Conservation (phyloP, 2,113 vertebrate genomes). For the Rhizomys pruinosus region DNA sequence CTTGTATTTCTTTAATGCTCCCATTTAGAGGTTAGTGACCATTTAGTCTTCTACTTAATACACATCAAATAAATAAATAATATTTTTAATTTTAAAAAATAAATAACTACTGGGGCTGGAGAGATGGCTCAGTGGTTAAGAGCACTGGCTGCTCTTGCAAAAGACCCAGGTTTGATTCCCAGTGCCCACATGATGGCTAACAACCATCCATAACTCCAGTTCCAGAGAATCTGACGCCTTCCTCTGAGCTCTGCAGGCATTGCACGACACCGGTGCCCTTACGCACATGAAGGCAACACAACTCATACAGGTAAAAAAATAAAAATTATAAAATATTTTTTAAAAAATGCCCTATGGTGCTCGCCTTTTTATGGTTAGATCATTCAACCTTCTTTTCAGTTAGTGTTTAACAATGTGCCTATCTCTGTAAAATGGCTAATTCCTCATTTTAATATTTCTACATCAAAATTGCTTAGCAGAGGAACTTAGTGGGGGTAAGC, state of each 20-base stretch:
- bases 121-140: no score
- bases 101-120: background rate
- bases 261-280: no score
- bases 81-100: background rate
- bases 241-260: no score
- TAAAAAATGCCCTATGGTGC: background rate
- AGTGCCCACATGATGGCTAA: no score
- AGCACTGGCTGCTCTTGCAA: no score
- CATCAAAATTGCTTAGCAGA: background rate
- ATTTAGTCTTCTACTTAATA: background rate
- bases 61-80: no score
- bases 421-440: background rate
- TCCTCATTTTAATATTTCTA: background rate
- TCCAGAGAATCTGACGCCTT: no score
- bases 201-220: no score
- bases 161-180: no score
- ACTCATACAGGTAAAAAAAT: no score
- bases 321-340: no score
- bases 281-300: no score
- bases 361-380: background rate
- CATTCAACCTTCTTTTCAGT: background rate
- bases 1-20: background rate
- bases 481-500: background rate
- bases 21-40: background rate
- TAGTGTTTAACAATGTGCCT: background rate